phyloP scores from a whole-genome alignment of 2,888 invertebrate species.

The Ophraella communa region DNA sequence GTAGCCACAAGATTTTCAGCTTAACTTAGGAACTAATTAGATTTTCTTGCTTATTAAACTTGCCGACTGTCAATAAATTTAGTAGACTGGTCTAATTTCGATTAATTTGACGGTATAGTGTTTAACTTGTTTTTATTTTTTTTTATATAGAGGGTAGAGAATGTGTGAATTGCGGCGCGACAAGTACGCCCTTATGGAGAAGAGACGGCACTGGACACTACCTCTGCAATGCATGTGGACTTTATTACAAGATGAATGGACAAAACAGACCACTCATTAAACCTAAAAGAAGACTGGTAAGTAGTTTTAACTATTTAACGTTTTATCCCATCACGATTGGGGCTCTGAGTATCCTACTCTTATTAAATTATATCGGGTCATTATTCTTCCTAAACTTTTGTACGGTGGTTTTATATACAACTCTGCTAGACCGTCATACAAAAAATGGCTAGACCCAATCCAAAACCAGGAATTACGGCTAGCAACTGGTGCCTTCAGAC shows the following conservation, averaged over 20 bases:
- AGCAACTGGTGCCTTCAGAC: too few relatives aligned
- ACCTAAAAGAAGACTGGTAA: conserved; percentile 99
- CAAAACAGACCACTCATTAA: conserved; percentile 98
- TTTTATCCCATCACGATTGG: not conserved
- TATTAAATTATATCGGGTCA: too few relatives aligned
- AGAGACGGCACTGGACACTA: conserved; percentile 98
- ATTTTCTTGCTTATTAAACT: not conserved
- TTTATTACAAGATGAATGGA: conserved; percentile 99
- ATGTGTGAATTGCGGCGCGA: conserved; percentile 99
- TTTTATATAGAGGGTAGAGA: conserved; percentile 85
- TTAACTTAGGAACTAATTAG: not conserved
- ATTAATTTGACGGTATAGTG: not conserved
- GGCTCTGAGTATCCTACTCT: not conserved
- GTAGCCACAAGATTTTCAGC: too few relatives aligned
- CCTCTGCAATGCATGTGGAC: conserved; percentile 98
- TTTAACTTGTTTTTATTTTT: conserved; percentile 37
- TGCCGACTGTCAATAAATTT: not conserved
- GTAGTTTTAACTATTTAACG: conserved; percentile 59
- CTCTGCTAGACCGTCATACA: too few relatives aligned
- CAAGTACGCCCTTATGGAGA: conserved; percentile 96
- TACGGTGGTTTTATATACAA: too few relatives aligned
- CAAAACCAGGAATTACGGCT: too few relatives aligned
- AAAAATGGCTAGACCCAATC: too few relatives aligned
- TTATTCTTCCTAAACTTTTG: too few relatives aligned
- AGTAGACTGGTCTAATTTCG: not conserved